Evolutionary conservation across 1,140 invertebrate species (phyloP).

Genomic region (Reticulitermes speratus): DNA sequence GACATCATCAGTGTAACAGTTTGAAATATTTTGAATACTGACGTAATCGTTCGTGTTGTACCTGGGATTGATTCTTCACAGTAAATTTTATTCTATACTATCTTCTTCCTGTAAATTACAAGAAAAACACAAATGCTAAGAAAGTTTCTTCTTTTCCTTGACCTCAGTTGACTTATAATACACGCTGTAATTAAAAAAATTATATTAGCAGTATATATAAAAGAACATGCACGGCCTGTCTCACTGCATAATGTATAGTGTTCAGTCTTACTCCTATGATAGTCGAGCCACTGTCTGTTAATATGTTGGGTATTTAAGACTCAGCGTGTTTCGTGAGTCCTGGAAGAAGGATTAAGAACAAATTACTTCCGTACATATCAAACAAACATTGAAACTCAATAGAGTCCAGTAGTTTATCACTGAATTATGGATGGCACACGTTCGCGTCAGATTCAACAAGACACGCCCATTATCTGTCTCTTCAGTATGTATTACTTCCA

Average conservation of each 20-base stretch:
- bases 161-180: neutral
- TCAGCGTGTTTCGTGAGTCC: neutral
- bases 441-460: neutral
- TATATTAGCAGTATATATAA: neutral
- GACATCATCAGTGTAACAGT: neutral
- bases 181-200: neutral
- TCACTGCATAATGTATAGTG: neutral
- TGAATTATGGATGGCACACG: conserved; percentile 5
- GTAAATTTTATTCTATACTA: neutral
- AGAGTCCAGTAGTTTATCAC: neutral
- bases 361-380: neutral
- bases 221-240: neutral
- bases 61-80: neutral
- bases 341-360: neutral
- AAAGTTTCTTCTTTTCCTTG: neutral
- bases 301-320: neutral
- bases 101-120: neutral
- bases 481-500: too few relatives aligned
- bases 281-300: neutral
- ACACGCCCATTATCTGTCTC: too few relatives aligned
- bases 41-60: neutral
- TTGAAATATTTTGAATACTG: neutral
- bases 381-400: neutral
- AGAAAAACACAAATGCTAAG: neutral
- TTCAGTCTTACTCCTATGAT: neutral